Evolutionary conservation across 2,888 invertebrate genomes (phyloP), one percentile per base, ranked within the genome.

Genomic region (Chydorus sphaericus): DNA sequence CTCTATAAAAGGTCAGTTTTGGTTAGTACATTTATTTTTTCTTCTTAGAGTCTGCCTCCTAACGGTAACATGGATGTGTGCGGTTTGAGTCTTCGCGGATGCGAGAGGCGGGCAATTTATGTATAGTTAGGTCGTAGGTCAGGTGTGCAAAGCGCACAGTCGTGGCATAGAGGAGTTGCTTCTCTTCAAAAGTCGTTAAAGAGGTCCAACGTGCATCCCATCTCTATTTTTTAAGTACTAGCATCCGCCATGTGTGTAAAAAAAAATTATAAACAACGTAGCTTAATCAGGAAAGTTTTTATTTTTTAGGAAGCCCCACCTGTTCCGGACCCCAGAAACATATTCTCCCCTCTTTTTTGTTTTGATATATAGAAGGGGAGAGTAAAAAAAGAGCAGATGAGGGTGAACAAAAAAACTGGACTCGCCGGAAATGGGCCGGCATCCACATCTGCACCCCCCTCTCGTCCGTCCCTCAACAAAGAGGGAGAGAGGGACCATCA

Each of bases 141-240:
- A 44, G 28, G 2, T 20, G 36, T 2, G 16, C 14, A 16, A 23
- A 6, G 44, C 26, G 26, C 26, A 14, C 44, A 20, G 44, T 2
- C 8, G 33, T n/a, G 44, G 20, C 10, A n/a, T 7, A 14, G 14
- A 44, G 44, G 44, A 44, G 44, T 44, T 23, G 44, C 44, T n/a
- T n/a, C n/a, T n/a, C 44, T 26, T 44, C 44, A 44, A n/a, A n/a
- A 26, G 44, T 44, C 44, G 44, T 44, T 44, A 44, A 44, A 44
- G 44, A n/a, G n/a, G n/a, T n/a, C n/a, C n/a, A n/a, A n/a, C n/a
- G n/a, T n/a, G n/a, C n/a, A n/a, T n/a, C 28, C 44, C 44, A 44
- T 44, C 26, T 44, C 28, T 39, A 8, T 39, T 16, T 16, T 39
- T 44, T 44, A 44, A 44, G 44, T 44, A 28, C 44, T 44, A 44